These are phyloP conservation scores for Cydia splendana DNA, from an alignment of 1,140 invertebrate species.

Conservation along the genomic window DNA sequence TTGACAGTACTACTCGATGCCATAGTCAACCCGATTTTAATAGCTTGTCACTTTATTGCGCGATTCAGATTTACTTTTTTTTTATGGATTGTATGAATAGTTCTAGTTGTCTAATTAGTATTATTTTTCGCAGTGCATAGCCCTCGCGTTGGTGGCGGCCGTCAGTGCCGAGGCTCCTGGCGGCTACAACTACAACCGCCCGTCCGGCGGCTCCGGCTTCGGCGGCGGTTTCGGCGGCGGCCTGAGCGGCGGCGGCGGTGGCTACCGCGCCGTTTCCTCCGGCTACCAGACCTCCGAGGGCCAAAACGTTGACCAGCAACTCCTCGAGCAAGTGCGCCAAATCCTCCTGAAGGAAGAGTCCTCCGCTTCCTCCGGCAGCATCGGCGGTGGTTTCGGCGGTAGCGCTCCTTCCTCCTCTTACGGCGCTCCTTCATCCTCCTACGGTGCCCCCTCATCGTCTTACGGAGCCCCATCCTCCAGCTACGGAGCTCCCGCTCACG, in stretches of 20 bases:
- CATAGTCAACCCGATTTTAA: neutral
- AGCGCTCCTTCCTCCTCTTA: slow-evolving; percentile 79
- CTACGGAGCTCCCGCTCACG: slow-evolving; percentile 81
- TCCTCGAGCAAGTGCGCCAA: slow-evolving; percentile 88
- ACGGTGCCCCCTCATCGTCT: slow-evolving; percentile 82
- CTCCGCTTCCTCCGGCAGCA: slow-evolving; percentile 73
- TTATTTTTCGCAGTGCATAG: slow-evolving; percentile 72
- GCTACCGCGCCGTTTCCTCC: slow-evolving; percentile 83
- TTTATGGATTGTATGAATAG: neutral
- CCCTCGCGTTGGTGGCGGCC: slow-evolving; percentile 75
- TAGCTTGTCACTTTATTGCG: neutral
- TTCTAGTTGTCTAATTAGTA: neutral
- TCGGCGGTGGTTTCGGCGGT: slow-evolving; percentile 60
- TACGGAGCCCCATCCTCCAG: slow-evolving; percentile 82
- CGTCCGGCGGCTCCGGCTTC: slow-evolving; percentile 73
- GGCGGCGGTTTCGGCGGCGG: slow-evolving; percentile 75
- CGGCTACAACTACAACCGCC: slow-evolving; percentile 78
- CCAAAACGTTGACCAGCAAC: slow-evolving; percentile 84
- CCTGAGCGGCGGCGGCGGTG: slow-evolving; percentile 49
- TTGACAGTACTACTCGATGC: neutral
- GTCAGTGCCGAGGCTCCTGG: slow-evolving; percentile 71
- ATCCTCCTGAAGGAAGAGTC: slow-evolving; percentile 87
- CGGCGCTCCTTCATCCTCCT: slow-evolving; percentile 81
- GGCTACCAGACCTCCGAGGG: slow-evolving; percentile 87
- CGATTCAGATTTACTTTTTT: neutral